Evolutionary conservation across 2,113 vertebrate species (phyloP).

Genomic region (Argyrosomus japonicus): DNA sequence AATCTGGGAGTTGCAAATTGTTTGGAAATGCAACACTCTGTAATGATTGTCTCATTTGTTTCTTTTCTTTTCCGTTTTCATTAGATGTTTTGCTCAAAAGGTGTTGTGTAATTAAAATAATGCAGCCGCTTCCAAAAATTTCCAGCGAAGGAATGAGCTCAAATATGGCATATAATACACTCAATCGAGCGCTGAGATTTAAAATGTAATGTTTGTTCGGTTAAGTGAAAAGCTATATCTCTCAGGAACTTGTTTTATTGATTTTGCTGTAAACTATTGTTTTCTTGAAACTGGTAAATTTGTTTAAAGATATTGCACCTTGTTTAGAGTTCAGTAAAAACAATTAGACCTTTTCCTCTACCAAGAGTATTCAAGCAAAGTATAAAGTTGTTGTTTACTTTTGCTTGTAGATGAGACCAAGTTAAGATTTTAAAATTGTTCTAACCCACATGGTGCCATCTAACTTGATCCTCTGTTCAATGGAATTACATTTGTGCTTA

Average conservation of each 20-base stretch:
- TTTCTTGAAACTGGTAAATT: not conserved
- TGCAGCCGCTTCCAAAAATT: not conserved
- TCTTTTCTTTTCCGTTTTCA: slow-evolving; percentile 16
- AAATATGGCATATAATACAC: not conserved
- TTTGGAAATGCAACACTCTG: slow-evolving; percentile 50
- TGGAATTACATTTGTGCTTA: not conserved
- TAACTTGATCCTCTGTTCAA: slow-evolving; percentile 13
- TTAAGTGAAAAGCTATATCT: not conserved
- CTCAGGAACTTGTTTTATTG: slow-evolving; percentile 3
- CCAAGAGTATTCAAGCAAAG: not conserved
- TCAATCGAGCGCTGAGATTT: not conserved
- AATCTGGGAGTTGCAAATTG: slow-evolving; percentile 65
- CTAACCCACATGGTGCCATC: not conserved
- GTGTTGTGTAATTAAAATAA: slow-evolving; percentile 31
- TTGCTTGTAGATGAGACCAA: slow-evolving; percentile 2
- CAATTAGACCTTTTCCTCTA: not conserved
- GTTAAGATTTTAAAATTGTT: not conserved
- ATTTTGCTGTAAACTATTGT: slow-evolving; percentile 29
- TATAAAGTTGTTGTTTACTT: not conserved
- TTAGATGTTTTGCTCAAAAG: slow-evolving; percentile 12
- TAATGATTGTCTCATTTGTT: slow-evolving; percentile 59
- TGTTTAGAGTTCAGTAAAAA: not conserved
- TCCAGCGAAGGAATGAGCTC: not conserved
- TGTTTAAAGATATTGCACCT: slow-evolving; percentile 11
- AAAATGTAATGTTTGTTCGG: not conserved